A percentile compares a stretch with the other conserved stretches of the same genome.
phyloP scores from a whole-genome alignment of 2,888 invertebrate species.

The Trichopoda pennipes region DNA sequence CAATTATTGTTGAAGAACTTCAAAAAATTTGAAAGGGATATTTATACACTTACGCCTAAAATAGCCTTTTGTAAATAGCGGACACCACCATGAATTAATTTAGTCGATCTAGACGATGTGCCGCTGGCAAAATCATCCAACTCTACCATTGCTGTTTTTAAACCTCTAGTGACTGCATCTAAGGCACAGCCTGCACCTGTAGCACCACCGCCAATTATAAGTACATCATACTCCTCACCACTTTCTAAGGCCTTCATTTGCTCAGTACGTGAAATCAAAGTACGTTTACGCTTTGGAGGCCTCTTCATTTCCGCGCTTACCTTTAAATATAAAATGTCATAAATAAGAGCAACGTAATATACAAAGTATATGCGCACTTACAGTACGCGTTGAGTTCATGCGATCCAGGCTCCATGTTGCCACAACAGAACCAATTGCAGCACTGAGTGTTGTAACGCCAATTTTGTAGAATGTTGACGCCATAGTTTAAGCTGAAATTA shows the following conservation, averaged over 20 bases:
- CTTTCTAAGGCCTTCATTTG: slow-evolving; percentile 89
- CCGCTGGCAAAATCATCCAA: slow-evolving; percentile 98
- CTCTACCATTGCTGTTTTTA: slow-evolving; percentile 97
- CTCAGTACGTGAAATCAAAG: slow-evolving; percentile 89
- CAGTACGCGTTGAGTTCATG: slow-evolving; percentile 74
- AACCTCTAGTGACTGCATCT: slow-evolving; percentile 95
- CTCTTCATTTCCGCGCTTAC: slow-evolving; percentile 77
- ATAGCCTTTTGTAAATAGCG: slow-evolving; percentile 99
- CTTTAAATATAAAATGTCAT: slow-evolving; percentile 67
- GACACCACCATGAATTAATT: slow-evolving; percentile 99
- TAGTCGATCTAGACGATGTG: slow-evolving; percentile 96
- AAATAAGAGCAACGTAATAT: neutral
- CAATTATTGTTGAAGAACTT: neutral
- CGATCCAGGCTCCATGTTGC: slow-evolving; percentile 78
- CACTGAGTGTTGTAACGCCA: slow-evolving; percentile 79
- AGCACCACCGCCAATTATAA: slow-evolving; percentile 98
- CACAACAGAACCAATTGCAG: slow-evolving; percentile 78
- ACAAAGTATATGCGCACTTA: slow-evolving; percentile 28
- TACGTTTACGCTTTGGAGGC: slow-evolving; percentile 84
- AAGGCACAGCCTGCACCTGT: slow-evolving; percentile 98
- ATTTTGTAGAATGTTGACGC: slow-evolving; percentile 80
- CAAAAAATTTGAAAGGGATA: neutral
- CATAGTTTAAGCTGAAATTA: slow-evolving; percentile 72
- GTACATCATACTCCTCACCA: slow-evolving; percentile 91
- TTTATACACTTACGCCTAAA: slow-evolving; percentile 82